These are phyloP conservation scores for Hippopotamus amphibius DNA, from an alignment of 2,113 vertebrate species.

Conservation along the genomic window DNA sequence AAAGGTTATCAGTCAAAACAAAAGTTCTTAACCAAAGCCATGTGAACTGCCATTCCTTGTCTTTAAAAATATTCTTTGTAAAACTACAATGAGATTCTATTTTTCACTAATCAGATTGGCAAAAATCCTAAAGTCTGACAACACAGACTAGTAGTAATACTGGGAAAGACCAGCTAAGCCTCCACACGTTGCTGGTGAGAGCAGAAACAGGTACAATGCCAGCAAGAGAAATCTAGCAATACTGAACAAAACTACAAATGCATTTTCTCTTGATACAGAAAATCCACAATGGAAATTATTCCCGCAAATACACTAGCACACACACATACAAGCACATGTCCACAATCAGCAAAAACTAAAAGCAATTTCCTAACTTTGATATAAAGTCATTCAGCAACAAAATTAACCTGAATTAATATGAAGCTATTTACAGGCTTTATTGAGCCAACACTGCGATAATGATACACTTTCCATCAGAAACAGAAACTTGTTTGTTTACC, in stretches of 20 bases:
- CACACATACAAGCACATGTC: not conserved
- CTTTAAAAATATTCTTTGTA: not conserved
- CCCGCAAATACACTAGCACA: not conserved
- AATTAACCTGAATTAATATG: not conserved
- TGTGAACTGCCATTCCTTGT: not conserved
- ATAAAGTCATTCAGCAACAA: not conserved
- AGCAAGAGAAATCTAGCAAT: not conserved
- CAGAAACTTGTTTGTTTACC: not conserved
- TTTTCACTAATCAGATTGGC: not conserved
- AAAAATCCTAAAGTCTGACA: constrained; percentile 11
- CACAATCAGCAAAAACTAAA: not conserved
- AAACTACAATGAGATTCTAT: not conserved
- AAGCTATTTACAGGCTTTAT: not conserved
- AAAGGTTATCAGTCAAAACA: not conserved
- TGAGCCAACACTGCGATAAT: not conserved
- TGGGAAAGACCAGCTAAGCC: not conserved
- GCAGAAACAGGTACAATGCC: not conserved
- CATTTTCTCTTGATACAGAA: constrained; percentile 37
- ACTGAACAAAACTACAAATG: not conserved
- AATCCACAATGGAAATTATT: not conserved
- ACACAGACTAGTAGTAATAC: not conserved
- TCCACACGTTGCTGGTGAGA: not conserved
- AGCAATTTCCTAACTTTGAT: not conserved
- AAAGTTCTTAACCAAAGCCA: not conserved
- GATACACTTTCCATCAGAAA: not conserved